Conservation (phyloP, 2,797 vertebrate species). For the Gallinago nigripennis region DNA sequence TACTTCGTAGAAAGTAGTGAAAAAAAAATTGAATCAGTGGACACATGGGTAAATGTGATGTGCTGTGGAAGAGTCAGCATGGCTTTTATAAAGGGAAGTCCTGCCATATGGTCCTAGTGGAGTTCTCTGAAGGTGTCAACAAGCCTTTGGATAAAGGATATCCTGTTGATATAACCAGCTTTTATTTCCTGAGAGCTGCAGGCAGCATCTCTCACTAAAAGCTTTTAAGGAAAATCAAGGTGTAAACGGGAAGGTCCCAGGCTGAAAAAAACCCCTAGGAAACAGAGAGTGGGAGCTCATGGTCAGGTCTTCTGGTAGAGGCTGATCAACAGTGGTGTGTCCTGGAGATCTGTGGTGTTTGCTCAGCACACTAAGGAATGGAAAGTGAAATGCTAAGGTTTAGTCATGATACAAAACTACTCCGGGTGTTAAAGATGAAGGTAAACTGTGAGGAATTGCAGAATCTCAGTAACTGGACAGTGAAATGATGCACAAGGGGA, state of each 20-base stretch:
- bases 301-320: not conserved
- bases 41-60: not conserved
- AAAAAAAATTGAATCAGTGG: not conserved
- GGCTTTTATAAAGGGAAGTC: conserved; percentile 40
- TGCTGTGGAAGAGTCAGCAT: not conserved
- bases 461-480: not conserved
- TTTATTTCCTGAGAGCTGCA: conserved; percentile 54
- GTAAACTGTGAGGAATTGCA: not conserved
- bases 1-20: not conserved
- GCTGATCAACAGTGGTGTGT: not conserved
- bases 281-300: not conserved
- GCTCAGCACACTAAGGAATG: not conserved
- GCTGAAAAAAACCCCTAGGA: not conserved
- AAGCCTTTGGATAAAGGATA: conserved; percentile 63
- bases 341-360: not conserved
- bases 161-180: conserved; percentile 63
- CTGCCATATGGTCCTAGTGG: conserved; percentile 1
- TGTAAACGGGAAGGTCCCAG: not conserved
- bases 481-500: not conserved
- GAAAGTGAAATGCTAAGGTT: not conserved
- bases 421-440: not conserved
- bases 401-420: not conserved
- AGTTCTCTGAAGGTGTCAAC: conserved; percentile 61
- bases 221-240: conserved; percentile 41
- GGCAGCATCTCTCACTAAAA: conserved; percentile 41